phyloP scores from a whole-genome alignment of 2,113 vertebrate species.

The Elanus axillaris region DNA sequence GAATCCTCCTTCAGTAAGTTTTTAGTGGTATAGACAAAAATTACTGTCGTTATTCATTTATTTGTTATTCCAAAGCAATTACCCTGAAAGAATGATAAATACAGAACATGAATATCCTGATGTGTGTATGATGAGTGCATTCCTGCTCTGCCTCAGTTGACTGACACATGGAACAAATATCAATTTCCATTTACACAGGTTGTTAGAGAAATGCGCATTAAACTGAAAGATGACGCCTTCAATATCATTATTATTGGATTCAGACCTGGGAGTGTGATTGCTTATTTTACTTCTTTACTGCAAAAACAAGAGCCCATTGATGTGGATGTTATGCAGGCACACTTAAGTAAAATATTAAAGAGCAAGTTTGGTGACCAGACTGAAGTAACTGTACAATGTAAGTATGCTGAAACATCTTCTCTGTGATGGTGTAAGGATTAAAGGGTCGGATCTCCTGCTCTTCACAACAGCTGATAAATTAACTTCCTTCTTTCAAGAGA shows the following conservation, averaged over 20 bases:
- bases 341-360: not conserved
- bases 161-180: not conserved
- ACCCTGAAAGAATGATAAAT: not conserved
- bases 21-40: not conserved
- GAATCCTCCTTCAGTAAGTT: not conserved
- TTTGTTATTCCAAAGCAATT: not conserved
- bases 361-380: not conserved
- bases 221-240: not conserved
- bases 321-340: not conserved
- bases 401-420: not conserved
- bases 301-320: not conserved
- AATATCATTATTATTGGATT: constrained; percentile 2
- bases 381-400: not conserved
- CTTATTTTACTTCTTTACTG: constrained; percentile 24
- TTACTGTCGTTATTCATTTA: not conserved
- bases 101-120: not conserved
- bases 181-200: constrained; percentile 45
- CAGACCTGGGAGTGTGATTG: constrained; percentile 25
- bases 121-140: not conserved
- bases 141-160: not conserved
- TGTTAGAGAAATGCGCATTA: not conserved
- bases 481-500: not conserved
- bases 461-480: not conserved
- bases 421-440: not conserved
- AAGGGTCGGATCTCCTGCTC: not conserved